Evolutionary conservation across 2,888 invertebrate species (phyloP).

Genomic region (Polyommatus iphigenia): DNA sequence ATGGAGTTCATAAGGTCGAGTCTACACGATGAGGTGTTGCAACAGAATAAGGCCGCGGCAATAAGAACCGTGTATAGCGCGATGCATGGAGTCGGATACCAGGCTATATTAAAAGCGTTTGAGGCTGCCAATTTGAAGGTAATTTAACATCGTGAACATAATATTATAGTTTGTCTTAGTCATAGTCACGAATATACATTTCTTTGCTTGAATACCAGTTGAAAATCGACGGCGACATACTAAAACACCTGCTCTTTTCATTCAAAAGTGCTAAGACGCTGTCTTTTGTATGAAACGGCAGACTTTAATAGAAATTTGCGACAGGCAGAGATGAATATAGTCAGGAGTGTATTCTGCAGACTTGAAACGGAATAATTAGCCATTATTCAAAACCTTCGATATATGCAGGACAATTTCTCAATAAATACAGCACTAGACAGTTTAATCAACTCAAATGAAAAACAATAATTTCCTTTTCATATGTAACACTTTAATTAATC

Average conservation of each 20-base stretch:
- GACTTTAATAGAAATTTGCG: no score
- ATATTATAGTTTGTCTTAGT: neutral
- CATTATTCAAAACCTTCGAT: neutral
- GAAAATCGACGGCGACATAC: neutral
- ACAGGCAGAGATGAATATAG: no score
- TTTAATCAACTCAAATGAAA: neutral
- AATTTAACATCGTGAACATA: conserved; percentile 34
- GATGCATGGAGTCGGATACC: conserved; percentile 98
- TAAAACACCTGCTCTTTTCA: no score
- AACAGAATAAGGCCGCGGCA: conserved; percentile 77
- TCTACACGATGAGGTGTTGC: conserved; percentile 75
- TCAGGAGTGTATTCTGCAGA: no score
- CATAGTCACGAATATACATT: neutral
- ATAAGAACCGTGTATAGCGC: conserved; percentile 93
- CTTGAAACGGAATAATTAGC: neutral
- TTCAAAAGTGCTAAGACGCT: no score
- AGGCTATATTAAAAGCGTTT: conserved; percentile 88
- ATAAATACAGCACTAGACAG: neutral
- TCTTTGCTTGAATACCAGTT: neutral
- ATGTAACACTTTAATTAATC: neutral
- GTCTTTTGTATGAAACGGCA: no score
- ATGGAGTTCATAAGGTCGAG: conserved; percentile 79
- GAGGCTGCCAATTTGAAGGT: conserved; percentile 87
- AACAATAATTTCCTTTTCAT: neutral
- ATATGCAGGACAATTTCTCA: neutral